phyloP scores from a whole-genome alignment of 2,113 vertebrate species.

The Ibidorhyncha struthersii region DNA sequence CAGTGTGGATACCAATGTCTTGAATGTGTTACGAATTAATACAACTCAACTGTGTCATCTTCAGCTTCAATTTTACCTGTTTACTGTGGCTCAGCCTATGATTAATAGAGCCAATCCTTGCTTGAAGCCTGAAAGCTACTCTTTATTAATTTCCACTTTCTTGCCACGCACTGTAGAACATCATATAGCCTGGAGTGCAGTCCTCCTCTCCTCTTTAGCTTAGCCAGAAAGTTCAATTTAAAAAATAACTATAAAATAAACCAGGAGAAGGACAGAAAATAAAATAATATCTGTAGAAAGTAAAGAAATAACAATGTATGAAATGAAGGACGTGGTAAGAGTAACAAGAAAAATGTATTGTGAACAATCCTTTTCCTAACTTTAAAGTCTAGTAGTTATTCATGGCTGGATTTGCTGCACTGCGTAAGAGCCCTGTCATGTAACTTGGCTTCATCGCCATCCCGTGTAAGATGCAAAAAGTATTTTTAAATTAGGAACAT shows the following conservation, averaged over 20 bases:
- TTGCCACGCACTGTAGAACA: neutral
- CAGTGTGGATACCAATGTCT: neutral
- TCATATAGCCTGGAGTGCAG: neutral
- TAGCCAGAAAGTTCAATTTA: neutral
- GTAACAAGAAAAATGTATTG: neutral
- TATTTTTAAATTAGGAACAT: neutral
- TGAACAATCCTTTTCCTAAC: neutral
- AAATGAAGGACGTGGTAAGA: neutral
- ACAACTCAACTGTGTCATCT: neutral
- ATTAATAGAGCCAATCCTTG: neutral
- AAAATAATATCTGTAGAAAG: neutral
- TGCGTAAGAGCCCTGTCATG: neutral
- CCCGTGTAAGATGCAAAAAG: neutral
- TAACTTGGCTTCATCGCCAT: neutral
- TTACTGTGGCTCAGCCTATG: neutral
- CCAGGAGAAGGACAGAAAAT: neutral
- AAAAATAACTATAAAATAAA: neutral
- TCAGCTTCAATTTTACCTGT: neutral
- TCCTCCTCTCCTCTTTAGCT: neutral
- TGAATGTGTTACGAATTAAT: neutral
- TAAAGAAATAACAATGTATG: rapidly evolving
- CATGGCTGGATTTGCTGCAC: neutral
- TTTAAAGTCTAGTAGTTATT: neutral
- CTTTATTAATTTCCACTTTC: constrained; percentile 11
- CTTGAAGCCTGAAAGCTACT: neutral